Evolutionary conservation across 2,113 vertebrate genomes (phyloP).

Genomic region (Alligator mississippiensis): DNA sequence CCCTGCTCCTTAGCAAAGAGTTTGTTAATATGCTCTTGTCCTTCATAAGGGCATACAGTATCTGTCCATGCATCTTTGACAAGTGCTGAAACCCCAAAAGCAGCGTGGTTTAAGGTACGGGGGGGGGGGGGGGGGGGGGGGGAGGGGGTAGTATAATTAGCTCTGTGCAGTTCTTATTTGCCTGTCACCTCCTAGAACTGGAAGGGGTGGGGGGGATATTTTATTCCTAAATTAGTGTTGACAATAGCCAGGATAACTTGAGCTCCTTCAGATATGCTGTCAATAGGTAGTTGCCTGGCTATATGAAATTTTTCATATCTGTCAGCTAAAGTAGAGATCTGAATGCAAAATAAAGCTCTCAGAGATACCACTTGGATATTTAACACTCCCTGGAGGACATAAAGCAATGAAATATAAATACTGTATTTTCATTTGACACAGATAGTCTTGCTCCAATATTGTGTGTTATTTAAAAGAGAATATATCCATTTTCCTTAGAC

Average conservation of each 20-base stretch:
- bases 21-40: background rate
- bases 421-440: background rate
- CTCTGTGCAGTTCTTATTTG: constrained; percentile 14
- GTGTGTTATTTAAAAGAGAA: constrained; percentile 15
- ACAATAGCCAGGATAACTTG: constrained; percentile 39
- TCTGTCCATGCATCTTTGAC: background rate
- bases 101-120: background rate
- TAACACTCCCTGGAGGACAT: background rate
- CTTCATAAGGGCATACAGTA: constrained; percentile 28
- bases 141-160: constrained; percentile 27
- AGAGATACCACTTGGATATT: background rate
- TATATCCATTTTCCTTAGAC: background rate
- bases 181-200: constrained; percentile 13
- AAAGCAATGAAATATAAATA: background rate
- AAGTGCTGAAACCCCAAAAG: background rate
- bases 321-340: background rate
- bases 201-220: constrained; percentile 17
- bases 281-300: constrained; percentile 1
- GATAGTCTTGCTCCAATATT: background rate
- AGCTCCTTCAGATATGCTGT: background rate
- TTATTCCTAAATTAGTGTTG: constrained; percentile 14
- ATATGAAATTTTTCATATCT: constrained; percentile 9
- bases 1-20: background rate
- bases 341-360: constrained; percentile 5
- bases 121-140: background rate